Evolutionary conservation across 2,113 vertebrate genomes (phyloP).

Genomic region (Micromys minutus): DNA sequence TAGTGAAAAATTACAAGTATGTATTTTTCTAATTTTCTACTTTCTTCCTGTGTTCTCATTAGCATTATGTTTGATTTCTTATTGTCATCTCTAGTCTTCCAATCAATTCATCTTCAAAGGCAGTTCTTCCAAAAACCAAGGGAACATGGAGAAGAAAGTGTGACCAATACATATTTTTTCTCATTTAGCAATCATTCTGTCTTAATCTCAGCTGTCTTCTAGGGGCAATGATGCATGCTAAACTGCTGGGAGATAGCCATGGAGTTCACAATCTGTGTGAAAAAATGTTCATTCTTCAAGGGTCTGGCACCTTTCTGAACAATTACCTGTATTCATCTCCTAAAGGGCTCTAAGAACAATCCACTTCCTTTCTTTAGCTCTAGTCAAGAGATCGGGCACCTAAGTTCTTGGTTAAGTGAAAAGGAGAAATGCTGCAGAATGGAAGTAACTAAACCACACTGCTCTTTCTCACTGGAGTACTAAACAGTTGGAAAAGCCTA

Average conservation of each 20-base stretch:
- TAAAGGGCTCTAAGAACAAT: neutral
- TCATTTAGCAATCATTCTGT: neutral
- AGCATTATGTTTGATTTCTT: slow-evolving; percentile 19
- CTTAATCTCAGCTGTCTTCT: slow-evolving; percentile 9
- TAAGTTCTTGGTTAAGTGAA: slow-evolving; percentile 34
- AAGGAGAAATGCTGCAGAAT: neutral
- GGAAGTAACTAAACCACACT: neutral
- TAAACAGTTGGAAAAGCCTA: neutral
- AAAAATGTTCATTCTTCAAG: neutral
- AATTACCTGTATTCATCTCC: neutral
- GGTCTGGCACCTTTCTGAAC: neutral
- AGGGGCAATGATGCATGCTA: neutral
- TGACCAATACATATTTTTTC: neutral
- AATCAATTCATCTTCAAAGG: slow-evolving; percentile 27
- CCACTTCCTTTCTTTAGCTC: slow-evolving; percentile 13
- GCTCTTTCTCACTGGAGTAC: neutral
- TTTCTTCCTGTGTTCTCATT: slow-evolving; percentile 28
- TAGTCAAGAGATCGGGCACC: neutral
- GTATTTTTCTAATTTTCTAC: slow-evolving; percentile 39
- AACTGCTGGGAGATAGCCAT: neutral
- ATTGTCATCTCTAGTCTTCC: neutral
- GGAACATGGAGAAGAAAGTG: neutral
- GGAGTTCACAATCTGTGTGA: neutral
- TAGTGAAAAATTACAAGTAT: neutral
- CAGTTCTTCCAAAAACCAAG: slow-evolving; percentile 14